Conservation (phyloP, 2,113 vertebrate species). For the Xenopus borealis region DNA sequence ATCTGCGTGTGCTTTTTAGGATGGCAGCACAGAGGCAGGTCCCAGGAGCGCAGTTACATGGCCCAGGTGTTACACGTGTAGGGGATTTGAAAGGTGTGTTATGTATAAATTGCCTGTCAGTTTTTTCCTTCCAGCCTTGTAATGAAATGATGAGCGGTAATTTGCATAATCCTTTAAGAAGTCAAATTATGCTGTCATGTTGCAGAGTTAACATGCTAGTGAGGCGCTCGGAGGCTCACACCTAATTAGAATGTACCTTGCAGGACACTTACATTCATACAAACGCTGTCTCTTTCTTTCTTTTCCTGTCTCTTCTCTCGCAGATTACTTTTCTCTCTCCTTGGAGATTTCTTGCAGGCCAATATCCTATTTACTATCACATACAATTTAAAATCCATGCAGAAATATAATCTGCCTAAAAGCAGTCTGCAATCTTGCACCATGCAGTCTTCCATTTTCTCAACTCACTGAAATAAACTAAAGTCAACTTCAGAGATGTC, state of each 20-base stretch:
- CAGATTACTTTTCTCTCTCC: not conserved
- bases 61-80: conserved; percentile 84
- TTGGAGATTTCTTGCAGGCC: not conserved
- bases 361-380: not conserved
- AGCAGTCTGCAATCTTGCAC: too few species aligned
- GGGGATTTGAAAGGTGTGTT: conserved; percentile 90
- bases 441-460: too few species aligned
- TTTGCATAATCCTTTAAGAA: conserved; percentile 97
- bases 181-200: conserved; percentile 96
- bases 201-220: conserved; percentile 95
- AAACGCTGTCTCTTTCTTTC: conserved; percentile 69
- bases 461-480: too few species aligned
- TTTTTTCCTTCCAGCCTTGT: conserved; percentile 80
- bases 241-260: conserved; percentile 92
- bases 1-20: not conserved
- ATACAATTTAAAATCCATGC: not conserved
- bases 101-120: conserved; percentile 95
- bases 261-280: conserved; percentile 82
- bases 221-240: conserved; percentile 83
- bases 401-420: too few species aligned
- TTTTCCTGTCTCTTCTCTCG: conserved; percentile 31
- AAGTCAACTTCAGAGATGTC: too few species aligned
- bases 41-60: conserved; percentile 64
- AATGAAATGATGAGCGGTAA: conserved; percentile 89
- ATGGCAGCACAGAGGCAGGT: conserved; percentile 12